Base-by-base conservation (phyloP, 2,888 invertebrate species). In the Caenorhabditis panamensis region DNA sequence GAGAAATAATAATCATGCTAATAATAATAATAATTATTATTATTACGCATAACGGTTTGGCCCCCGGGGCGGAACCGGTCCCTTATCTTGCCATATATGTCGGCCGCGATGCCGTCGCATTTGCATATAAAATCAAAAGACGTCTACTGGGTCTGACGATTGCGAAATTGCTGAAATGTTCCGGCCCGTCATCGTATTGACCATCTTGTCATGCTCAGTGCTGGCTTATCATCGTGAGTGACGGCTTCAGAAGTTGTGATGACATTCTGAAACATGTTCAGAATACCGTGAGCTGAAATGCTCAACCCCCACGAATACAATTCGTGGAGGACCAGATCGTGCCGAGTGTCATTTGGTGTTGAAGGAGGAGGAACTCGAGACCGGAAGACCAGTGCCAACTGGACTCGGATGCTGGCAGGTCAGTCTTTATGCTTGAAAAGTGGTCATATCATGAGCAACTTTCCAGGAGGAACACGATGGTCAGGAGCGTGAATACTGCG, bases 211-310 rank as follows among this genome's bases (percentile, higher is more conserved):
- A 41, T 67, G 66, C 51, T 47, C 72, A 18, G 79, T 79, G 9
- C 49, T 79, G 36, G 67, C 73, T 28, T 79, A 79, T 26, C 79
- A 79, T 68, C 79, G 79, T 79, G 37, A 79, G 78, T 24, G 13
- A 41, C 41, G 6, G 37, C 16, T 44, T 54, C 22, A 24, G 4
- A 13, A n/a, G 41, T 75, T 20, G 16, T 18, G 18, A 2, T 11
- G 18, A 47, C 47, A 36, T 6, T 47, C 47, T n/a, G 20, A 18
- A n/a, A n/a, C n/a, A n/a, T 13, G 73, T 84, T 18, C 47, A 89
- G 89, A 89, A 79, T 89, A 85, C 80, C 88, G 89, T 36, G 88
- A 88, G 64, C 76, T 89, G 16, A 87, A 89, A 73, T 89, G 89
- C 63, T 81, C 84, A 31, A 89, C 89, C n/a, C 88, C 89, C n/a